phyloP scores from a whole-genome alignment of 2,113 vertebrate species.

The Noctilio leporinus region DNA sequence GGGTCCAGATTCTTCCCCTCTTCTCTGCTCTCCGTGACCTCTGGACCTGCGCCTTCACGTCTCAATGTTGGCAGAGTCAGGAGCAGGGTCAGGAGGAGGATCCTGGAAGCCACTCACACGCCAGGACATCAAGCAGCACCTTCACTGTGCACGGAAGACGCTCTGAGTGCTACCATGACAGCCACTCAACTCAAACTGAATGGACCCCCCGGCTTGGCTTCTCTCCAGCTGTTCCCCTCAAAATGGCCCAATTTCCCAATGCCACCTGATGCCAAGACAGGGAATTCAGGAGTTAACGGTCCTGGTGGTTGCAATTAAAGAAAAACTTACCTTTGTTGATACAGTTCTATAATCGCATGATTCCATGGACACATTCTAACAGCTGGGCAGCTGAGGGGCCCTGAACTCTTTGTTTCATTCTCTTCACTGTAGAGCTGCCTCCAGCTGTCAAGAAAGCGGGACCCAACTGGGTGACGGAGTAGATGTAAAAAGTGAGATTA shows the following conservation, averaged over 20 bases:
- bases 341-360: too few relatives aligned
- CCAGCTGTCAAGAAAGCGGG: background rate
- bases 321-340: background rate
- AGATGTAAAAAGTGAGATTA: background rate
- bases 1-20: background rate
- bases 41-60: background rate
- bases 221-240: background rate
- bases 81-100: background rate
- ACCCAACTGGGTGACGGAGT: background rate
- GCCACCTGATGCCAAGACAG: background rate
- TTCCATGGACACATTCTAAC: background rate
- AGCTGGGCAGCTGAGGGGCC: background rate
- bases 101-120: background rate
- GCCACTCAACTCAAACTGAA: background rate
- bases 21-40: background rate
- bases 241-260: background rate
- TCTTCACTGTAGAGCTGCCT: background rate
- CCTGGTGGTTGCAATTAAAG: background rate
- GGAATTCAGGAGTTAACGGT: rapidly evolving
- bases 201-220: background rate
- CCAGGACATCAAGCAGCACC: background rate
- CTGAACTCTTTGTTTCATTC: background rate
- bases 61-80: background rate
- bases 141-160: background rate
- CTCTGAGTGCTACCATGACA: background rate